phyloP scores from a whole-genome alignment of 2,113 vertebrate species.

The Microtus montanus region DNA sequence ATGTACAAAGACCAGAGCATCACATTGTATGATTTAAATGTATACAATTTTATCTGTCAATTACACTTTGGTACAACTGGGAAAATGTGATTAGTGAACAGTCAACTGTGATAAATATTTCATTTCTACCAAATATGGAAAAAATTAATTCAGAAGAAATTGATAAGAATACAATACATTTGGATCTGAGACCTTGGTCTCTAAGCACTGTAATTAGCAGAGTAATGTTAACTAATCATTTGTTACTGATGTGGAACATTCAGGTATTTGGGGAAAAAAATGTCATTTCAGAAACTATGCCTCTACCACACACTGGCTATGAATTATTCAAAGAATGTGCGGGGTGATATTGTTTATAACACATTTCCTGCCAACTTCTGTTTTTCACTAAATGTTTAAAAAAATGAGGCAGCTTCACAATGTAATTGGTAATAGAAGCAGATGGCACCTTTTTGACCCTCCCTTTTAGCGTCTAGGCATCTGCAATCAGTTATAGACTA shows the following conservation, averaged over 20 bases:
- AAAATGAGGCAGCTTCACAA: constrained; percentile 61
- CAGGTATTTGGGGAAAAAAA: constrained; percentile 63
- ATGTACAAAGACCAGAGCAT: not conserved
- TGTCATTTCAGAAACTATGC: constrained; percentile 70
- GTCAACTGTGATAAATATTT: constrained; percentile 67
- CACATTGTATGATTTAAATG: not conserved
- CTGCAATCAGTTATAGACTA: constrained; percentile 69
- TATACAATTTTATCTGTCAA: not conserved
- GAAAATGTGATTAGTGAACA: not conserved
- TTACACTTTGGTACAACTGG: not conserved
- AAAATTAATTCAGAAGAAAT: constrained; percentile 71
- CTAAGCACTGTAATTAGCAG: constrained; percentile 70
- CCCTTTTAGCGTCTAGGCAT: constrained; percentile 67
- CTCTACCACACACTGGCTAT: constrained; percentile 66
- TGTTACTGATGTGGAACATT: constrained; percentile 69
- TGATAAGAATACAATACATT: constrained; percentile 70
- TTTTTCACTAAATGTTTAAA: constrained; percentile 79
- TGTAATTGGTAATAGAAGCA: constrained; percentile 68
- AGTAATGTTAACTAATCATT: constrained; percentile 75
- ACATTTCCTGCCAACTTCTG: constrained; percentile 75
- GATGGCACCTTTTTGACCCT: constrained; percentile 66
- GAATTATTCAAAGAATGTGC: constrained; percentile 74
- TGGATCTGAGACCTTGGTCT: constrained; percentile 58
- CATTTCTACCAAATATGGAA: constrained; percentile 55
- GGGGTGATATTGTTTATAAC: constrained; percentile 74